These are phyloP conservation scores for Chloroclysta siterata DNA, from an alignment of 2,888 invertebrate genomes.

Conservation along the genomic window DNA sequence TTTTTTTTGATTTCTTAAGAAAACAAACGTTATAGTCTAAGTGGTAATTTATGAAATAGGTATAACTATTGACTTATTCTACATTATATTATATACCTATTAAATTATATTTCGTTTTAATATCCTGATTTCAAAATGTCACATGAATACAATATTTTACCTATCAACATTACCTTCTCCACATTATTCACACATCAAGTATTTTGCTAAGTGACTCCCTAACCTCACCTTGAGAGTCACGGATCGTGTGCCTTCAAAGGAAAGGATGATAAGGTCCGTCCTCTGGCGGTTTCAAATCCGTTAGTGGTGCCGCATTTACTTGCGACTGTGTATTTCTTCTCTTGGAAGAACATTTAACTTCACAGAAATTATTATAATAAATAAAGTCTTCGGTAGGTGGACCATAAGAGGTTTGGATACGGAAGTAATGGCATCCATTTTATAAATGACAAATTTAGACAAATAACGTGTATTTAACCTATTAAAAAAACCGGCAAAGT, in stretches of 20 bases:
- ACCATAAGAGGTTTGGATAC: neutral
- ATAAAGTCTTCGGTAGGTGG: neutral
- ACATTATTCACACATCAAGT: constrained; percentile 37
- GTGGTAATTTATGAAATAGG: too few relatives aligned
- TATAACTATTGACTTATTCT: too few relatives aligned
- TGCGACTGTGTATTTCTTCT: constrained; percentile 56
- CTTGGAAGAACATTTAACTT: constrained; percentile 51
- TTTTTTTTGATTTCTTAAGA: too few relatives aligned
- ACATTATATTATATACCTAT: too few relatives aligned
- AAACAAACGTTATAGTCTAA: too few relatives aligned
- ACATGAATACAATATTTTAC: constrained; percentile 2
- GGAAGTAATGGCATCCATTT: neutral
- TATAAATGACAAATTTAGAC: neutral
- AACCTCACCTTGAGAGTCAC: constrained; percentile 31
- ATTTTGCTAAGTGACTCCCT: constrained; percentile 32
- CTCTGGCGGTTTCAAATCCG: constrained; percentile 49
- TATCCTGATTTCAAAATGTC: neutral
- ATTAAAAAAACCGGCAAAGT: too few relatives aligned
- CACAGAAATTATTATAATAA: neutral
- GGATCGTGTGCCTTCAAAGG: constrained; percentile 31
- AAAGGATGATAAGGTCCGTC: constrained; percentile 36
- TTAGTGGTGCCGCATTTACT: constrained; percentile 56
- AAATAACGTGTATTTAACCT: too few relatives aligned
- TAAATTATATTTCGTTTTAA: neutral
- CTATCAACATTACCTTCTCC: constrained; percentile 27